Percentiles rank a stretch among this genome's conserved stretches.
phyloP scores from a whole-genome alignment of 2,113 vertebrate genomes.

The Tonatia bakeri region DNA sequence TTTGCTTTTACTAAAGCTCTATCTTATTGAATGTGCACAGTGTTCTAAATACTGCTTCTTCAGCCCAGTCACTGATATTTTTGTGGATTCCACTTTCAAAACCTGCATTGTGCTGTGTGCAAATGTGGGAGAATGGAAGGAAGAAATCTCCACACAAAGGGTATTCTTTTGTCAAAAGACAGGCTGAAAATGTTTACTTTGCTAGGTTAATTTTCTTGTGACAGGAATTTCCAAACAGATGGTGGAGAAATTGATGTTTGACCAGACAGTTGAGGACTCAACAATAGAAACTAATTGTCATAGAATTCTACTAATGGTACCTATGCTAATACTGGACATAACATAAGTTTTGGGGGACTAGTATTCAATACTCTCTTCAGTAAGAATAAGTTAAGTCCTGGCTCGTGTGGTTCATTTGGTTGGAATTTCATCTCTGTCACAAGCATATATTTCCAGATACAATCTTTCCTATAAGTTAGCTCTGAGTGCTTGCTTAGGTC shows the following conservation, averaged over 20 bases:
- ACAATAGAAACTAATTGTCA: not conserved
- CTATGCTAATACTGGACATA: not conserved
- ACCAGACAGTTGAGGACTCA: constrained; percentile 51
- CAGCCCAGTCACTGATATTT: not conserved
- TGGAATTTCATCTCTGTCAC: too few relatives aligned
- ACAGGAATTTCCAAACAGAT: constrained; percentile 37
- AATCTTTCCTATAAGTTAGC: too few relatives aligned
- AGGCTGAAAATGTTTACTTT: not conserved
- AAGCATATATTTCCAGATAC: too few relatives aligned
- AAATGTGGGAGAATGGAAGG: not conserved
- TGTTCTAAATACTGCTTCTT: not conserved
- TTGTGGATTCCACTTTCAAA: constrained; percentile 14
- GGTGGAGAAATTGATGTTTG: constrained; percentile 29
- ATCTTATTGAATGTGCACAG: not conserved
- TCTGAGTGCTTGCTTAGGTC: too few relatives aligned
- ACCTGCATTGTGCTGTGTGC: not conserved
- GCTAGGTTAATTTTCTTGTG: not conserved
- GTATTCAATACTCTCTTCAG: not conserved
- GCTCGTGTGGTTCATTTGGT: too few relatives aligned
- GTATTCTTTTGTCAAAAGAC: not conserved
- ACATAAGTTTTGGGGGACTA: not conserved
- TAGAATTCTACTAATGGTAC: not conserved
- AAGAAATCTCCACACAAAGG: not conserved
- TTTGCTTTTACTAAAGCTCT: constrained; percentile 58
- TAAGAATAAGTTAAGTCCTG: not conserved